Evolutionary conservation across 23 tunicate species (phyloP).

Genomic region (Trididemnum miniatum): DNA sequence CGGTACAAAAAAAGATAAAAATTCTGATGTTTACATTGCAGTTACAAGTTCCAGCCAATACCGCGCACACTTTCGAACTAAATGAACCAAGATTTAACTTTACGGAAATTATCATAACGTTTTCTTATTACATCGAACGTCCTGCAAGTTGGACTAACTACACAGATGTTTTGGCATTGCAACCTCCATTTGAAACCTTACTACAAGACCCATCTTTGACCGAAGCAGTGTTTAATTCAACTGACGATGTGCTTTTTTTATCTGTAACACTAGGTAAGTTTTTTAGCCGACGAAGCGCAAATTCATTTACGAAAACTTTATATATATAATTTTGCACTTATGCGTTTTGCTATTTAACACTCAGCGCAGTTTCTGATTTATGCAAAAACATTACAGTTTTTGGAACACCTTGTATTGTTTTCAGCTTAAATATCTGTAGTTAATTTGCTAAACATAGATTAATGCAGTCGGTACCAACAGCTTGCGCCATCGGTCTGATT

Average conservation of each 20-base stretch:
- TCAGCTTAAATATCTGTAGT: too few relatives aligned
- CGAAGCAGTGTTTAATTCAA: not conserved
- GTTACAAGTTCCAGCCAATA: too few relatives aligned
- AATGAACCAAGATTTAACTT: not conserved
- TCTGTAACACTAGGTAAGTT: not conserved
- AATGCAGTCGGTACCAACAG: too few relatives aligned
- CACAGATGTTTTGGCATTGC: not conserved
- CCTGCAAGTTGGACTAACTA: not conserved
- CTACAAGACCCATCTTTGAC: not conserved
- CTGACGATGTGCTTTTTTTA: not conserved
- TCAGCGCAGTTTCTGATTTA: not conserved
- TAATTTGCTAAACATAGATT: too few relatives aligned
- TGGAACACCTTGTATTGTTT: too few relatives aligned
- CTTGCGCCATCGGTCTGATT: too few relatives aligned
- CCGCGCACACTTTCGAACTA: not conserved
- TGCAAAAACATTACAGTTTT: too few relatives aligned
- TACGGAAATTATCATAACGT: not conserved
- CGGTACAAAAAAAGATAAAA: too few relatives aligned
- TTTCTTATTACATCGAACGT: constrained; percentile 17
- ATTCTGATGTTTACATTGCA: too few relatives aligned
- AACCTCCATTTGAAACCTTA: not conserved
- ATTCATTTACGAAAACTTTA: too few relatives aligned
- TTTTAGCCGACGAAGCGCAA: too few relatives aligned
- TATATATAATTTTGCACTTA: too few relatives aligned
- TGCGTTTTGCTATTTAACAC: not conserved